These are phyloP conservation scores for Austrofundulus limnaeus DNA, from an alignment of 2,113 vertebrate genomes.

Conservation along the genomic window DNA sequence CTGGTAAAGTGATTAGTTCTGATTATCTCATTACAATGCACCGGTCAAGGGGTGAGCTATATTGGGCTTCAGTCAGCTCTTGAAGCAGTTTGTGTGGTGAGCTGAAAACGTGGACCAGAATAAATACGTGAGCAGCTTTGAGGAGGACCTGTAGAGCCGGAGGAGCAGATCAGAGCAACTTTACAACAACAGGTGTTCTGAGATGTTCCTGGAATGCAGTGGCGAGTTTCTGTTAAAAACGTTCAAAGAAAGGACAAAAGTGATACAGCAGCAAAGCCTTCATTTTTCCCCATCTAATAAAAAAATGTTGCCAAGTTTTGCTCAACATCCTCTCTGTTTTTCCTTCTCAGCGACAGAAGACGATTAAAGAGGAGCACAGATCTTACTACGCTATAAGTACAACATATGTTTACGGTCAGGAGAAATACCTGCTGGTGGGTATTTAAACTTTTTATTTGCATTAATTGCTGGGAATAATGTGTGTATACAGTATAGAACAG, in stretches of 20 bases:
- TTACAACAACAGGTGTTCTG: background rate
- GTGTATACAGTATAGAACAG: too few relatives aligned
- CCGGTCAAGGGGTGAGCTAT: background rate
- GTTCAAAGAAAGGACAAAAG: background rate
- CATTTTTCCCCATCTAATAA: too few relatives aligned
- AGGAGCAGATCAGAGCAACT: background rate
- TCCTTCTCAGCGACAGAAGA: conserved; percentile 65
- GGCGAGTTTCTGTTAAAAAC: too few relatives aligned
- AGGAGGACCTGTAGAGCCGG: background rate
- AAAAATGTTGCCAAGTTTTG: too few relatives aligned
- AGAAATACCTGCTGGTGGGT: conserved; percentile 97
- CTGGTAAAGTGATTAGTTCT: conserved; percentile 5
- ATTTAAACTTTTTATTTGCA: background rate
- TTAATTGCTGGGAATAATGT: background rate
- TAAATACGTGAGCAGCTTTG: background rate
- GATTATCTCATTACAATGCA: conserved; percentile 10
- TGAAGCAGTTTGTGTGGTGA: background rate
- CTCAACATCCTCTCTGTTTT: background rate
- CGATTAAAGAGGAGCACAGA: conserved; percentile 88
- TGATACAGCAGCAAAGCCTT: background rate
- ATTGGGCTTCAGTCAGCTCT: background rate
- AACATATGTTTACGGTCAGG: conserved; percentile 94
- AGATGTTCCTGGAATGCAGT: background rate
- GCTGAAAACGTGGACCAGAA: background rate
- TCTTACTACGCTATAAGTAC: conserved; percentile 95